Percentiles rank a stretch among this genome's conserved stretches.
phyloP scores from a whole-genome alignment of 2,113 vertebrate genomes.

The Charadrius vociferus region DNA sequence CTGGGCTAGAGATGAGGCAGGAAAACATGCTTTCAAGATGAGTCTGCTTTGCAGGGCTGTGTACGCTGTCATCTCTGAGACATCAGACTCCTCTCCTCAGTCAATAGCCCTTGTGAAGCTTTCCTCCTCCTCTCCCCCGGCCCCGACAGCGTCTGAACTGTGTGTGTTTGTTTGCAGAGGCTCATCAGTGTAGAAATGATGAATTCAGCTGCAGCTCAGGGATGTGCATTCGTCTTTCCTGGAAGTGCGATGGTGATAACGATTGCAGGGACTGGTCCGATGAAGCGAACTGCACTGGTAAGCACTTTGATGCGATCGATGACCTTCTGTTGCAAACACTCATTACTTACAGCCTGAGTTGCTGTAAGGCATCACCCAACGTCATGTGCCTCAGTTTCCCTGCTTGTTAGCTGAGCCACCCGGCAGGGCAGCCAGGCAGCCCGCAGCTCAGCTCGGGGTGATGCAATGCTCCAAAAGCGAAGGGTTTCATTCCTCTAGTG shows the following conservation, averaged over 20 bases:
- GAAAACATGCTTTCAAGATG: not conserved
- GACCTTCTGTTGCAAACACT: not conserved
- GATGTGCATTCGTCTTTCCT: slow-evolving; percentile 91
- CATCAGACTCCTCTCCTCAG: not conserved
- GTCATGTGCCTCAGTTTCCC: not conserved
- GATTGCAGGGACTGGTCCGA: slow-evolving; percentile 99
- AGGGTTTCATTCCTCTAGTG: not conserved
- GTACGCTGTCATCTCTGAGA: not conserved
- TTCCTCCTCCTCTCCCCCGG: not conserved
- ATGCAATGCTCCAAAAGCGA: not conserved
- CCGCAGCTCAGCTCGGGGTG: not conserved
- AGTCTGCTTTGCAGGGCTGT: not conserved
- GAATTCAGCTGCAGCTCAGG: slow-evolving; percentile 94
- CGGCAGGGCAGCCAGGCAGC: not conserved
- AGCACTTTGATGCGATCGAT: not conserved
- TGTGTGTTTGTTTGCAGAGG: slow-evolving; percentile 72
- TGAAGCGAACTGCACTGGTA: slow-evolving; percentile 93
- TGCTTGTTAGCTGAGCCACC: too few relatives aligned
- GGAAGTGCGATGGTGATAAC: slow-evolving; percentile 96
- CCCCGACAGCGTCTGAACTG: not conserved
- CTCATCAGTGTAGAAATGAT: slow-evolving; percentile 86
- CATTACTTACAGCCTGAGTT: not conserved
- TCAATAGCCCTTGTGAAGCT: not conserved
- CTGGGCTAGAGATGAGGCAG: not conserved
- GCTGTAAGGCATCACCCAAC: not conserved